Evolutionary conservation across 2,113 vertebrate species (phyloP).

Genomic region (Tenrec ecaudatus): DNA sequence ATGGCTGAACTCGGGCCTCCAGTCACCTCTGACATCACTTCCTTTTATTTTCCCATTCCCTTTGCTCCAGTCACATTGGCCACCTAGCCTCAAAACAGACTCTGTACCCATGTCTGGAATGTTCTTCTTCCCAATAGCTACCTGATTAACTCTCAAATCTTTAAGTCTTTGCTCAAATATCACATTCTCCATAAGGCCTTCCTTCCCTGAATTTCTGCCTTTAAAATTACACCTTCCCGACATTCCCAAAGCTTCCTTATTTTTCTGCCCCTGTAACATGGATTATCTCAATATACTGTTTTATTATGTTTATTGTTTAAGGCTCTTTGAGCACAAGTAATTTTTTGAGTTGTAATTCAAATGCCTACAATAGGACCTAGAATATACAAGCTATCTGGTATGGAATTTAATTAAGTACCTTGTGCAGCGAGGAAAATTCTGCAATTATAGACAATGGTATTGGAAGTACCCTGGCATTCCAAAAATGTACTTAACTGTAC

Average conservation of each 20-base stretch:
- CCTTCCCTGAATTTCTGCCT: neutral
- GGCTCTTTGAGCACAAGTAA: neutral
- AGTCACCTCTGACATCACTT: neutral
- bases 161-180: slow-evolving; percentile 33
- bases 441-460: neutral
- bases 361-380: neutral
- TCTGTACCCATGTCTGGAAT: slow-evolving; percentile 3
- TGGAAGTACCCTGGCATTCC: neutral
- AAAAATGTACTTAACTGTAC: neutral
- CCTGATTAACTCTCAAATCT: slow-evolving; percentile 1
- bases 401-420: neutral
- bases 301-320: slow-evolving; percentile 4
- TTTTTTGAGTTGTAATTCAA: slow-evolving; percentile 52
- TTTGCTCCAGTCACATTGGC: neutral
- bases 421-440: neutral
- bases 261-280: neutral
- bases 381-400: neutral
- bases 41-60: neutral
- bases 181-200: slow-evolving; percentile 10
- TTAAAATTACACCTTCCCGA: neutral
- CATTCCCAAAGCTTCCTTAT: neutral
- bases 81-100: neutral
- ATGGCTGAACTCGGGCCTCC: neutral
- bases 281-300: neutral
- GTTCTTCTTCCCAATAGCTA: neutral